Evolutionary conservation across 2,888 invertebrate genomes (phyloP), one percentile per base, ranked within the genome.

Genomic region (Apodemia hepburni): DNA sequence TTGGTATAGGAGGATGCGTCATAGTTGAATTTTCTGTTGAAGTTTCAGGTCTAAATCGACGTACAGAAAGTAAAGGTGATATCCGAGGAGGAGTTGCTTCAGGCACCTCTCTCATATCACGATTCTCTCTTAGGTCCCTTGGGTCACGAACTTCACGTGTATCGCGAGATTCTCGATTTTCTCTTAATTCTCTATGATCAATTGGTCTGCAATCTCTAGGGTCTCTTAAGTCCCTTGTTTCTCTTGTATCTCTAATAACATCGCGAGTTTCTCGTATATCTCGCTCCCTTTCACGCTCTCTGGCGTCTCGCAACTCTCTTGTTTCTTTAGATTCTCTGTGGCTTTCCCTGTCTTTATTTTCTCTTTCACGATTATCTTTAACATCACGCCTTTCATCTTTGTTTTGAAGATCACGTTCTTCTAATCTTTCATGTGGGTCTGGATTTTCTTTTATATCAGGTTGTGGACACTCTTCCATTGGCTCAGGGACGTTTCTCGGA

Each of bases 1-100:
- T 92, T 66, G 86, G 93, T 76, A 87, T 86, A 80, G 88, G 80
- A 70, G 90, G 92, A 81, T 92, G 92, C 80, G 85, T 84, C 57
- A 76, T 77, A 17, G 82, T 82, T n/a, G 84, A 81, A 54, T 79
- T 78, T 67, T 92, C 91, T 59, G 78, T 71, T 62, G 83, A 75
- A 47, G 79, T 80, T 74, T 90, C 89, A 38, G 83, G 73, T 70
- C 89, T 80, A 81, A 89, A 90, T 70, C 92, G 82, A 70, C 92
- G 80, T 27, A 92, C 85, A 63, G 90, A 86, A 77, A 93, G 75
- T 75, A 92, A 70, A 68, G 89, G 83, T 68, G 92, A 87, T 83
- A 90, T 83, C 82, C 92, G 78, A 67, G 92, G 85, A 66, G 88
- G 88, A 64, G 92, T 86, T 47, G 92, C 82, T 71, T 92, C 92